Percentiles rank a stretch among this genome's conserved stretches.
These are phyloP conservation scores for Spialia ferax DNA, from an alignment of 2,888 invertebrate species.

Conservation along the genomic window DNA sequence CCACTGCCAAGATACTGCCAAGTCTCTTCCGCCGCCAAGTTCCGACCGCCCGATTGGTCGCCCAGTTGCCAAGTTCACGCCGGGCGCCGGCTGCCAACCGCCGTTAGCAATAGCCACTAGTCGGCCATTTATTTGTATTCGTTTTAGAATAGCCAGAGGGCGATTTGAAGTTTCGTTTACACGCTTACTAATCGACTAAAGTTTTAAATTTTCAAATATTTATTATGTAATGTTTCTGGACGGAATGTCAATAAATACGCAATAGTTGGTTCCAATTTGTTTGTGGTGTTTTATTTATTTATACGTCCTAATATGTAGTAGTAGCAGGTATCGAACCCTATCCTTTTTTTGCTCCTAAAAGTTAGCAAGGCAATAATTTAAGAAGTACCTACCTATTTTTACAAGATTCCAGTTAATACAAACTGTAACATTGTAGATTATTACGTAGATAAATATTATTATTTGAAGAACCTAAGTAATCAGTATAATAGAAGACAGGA, in stretches of 20 bases:
- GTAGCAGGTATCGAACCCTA: too few relatives aligned
- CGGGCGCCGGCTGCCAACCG: constrained; percentile 62
- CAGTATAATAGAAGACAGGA: too few relatives aligned
- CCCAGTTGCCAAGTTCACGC: constrained; percentile 52
- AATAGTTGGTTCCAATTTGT: constrained; percentile 84
- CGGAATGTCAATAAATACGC: constrained; percentile 86
- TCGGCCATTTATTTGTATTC: constrained; percentile 83
- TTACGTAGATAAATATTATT: too few relatives aligned
- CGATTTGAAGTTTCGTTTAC: constrained; percentile 74
- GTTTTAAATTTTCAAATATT: constrained; percentile 76
- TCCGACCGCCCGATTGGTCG: constrained; percentile 29
- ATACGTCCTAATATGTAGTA: too few relatives aligned
- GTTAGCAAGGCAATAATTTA: too few relatives aligned
- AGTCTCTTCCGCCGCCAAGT: background rate
- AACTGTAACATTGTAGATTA: too few relatives aligned
- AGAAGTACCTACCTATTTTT: too few relatives aligned
- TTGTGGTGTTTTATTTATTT: constrained; percentile 59
- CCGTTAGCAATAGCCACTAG: constrained; percentile 86
- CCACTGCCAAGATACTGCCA: constrained; percentile 2
- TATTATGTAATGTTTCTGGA: constrained; percentile 80
- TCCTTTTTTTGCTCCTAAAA: too few relatives aligned
- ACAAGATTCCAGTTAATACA: too few relatives aligned
- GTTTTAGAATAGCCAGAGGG: constrained; percentile 84
- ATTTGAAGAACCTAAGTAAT: too few relatives aligned
- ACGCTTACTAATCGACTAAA: constrained; percentile 79